phyloP scores from a whole-genome alignment of 92 coral and sea anemone species.

The Palythoa grandiflora region DNA sequence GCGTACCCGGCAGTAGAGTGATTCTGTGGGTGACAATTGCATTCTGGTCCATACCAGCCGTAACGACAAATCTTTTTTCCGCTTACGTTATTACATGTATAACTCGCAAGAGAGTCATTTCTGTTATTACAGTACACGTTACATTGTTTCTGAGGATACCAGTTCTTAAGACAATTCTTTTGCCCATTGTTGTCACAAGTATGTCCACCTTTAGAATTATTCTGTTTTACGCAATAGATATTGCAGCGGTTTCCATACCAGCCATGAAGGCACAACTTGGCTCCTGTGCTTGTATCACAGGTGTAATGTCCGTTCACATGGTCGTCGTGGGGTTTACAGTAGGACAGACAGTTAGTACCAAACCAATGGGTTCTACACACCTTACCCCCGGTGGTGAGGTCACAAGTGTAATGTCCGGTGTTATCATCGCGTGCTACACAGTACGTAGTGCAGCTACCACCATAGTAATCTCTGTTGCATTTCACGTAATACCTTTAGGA shows the following conservation, averaged over 20 bases:
- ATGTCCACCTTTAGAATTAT: constrained; percentile 68
- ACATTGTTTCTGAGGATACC: constrained; percentile 55
- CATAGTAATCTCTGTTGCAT: constrained; percentile 86
- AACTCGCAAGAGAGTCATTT: constrained; percentile 65
- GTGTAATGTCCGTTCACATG: constrained; percentile 62
- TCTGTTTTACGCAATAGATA: constrained; percentile 62
- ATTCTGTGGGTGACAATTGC: constrained; percentile 79
- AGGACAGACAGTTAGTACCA: constrained; percentile 54
- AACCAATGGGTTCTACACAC: constrained; percentile 66
- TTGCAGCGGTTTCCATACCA: constrained; percentile 81
- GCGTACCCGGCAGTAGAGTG: constrained; percentile 68
- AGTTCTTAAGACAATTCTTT: constrained; percentile 54
- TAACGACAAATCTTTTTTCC: constrained; percentile 63
- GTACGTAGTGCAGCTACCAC: constrained; percentile 75
- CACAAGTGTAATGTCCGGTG: constrained; percentile 87
- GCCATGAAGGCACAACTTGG: constrained; percentile 59
- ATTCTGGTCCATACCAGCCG: constrained; percentile 86
- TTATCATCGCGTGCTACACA: constrained; percentile 74
- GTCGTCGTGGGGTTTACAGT: constrained; percentile 56
- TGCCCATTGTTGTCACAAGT: constrained; percentile 43
- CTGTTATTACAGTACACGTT: constrained; percentile 49
- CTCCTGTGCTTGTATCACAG: constrained; percentile 62
- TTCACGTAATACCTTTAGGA: constrained; percentile 64
- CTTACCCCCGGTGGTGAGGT: constrained; percentile 62
- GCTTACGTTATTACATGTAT: constrained; percentile 53